These are phyloP conservation scores for Buphagus erythrorhynchus DNA, from an alignment of 2,797 vertebrate genomes.

Conservation along the genomic window DNA sequence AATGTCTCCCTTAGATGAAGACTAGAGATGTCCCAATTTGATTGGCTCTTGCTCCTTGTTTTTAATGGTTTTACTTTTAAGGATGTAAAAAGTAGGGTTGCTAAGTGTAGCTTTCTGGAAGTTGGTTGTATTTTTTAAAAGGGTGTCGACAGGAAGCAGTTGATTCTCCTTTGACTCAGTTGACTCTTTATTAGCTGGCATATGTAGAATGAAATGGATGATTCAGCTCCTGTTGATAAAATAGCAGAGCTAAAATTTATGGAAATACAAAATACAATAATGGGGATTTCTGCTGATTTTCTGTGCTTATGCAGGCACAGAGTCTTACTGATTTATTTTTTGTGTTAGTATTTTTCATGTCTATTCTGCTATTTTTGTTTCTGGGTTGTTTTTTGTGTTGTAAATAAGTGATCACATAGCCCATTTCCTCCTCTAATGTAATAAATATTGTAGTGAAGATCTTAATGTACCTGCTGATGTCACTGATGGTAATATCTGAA, in stretches of 20 bases:
- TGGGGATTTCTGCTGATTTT: background rate
- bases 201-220: background rate
- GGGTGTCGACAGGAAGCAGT: constrained; percentile 29
- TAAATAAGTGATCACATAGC: background rate
- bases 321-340: background rate
- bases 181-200: constrained; percentile 32
- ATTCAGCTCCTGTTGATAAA: constrained; percentile 42
- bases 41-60: background rate
- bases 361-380: background rate
- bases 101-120: background rate
- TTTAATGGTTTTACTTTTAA: background rate
- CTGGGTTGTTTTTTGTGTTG: background rate
- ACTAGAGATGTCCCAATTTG: background rate
- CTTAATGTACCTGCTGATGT: background rate
- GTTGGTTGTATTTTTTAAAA: background rate
- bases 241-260: constrained; percentile 7
- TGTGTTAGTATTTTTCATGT: background rate
- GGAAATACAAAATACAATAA: background rate
- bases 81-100: background rate
- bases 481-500: background rate
- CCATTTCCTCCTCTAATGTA: constrained; percentile 6
- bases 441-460: background rate
- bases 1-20: background rate
- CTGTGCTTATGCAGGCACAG: background rate
- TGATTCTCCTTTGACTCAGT: constrained; percentile 22